Evolutionary conservation across 2,113 vertebrate species (phyloP).

Genomic region (Ia io): DNA sequence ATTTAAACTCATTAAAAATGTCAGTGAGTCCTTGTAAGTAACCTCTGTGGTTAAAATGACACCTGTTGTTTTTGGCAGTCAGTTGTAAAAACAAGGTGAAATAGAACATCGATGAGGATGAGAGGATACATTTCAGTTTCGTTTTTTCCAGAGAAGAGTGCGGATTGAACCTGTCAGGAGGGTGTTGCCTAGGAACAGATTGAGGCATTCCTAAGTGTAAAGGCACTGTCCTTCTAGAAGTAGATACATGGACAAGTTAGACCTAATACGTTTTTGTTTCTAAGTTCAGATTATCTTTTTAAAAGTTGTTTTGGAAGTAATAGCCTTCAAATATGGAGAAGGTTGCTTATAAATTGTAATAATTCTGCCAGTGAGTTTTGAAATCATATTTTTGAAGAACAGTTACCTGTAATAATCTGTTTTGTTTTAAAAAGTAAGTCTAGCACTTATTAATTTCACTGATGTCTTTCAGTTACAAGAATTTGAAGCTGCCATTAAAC

Average conservation of each 20-base stretch:
- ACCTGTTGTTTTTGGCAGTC: not conserved
- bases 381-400: slow-evolving; percentile 30
- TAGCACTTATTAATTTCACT: not conserved
- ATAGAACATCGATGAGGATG: not conserved
- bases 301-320: not conserved
- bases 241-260: not conserved
- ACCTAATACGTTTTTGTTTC: not conserved
- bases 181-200: not conserved
- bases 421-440: not conserved
- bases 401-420: not conserved
- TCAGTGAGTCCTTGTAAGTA: not conserved
- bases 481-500: slow-evolving; percentile 96
- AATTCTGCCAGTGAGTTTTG: not conserved
- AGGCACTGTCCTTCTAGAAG: not conserved
- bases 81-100: not conserved
- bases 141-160: not conserved
- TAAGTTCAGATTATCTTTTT: not conserved
- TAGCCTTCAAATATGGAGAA: not conserved
- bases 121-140: not conserved
- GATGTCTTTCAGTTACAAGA: slow-evolving; percentile 89
- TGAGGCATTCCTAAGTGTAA: not conserved
- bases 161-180: not conserved
- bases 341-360: not conserved
- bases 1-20: slow-evolving; percentile 21
- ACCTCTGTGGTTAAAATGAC: not conserved